Evolutionary conservation across 2,797 vertebrate genomes (phyloP).

Genomic region (Ptychadena robeensis): DNA sequence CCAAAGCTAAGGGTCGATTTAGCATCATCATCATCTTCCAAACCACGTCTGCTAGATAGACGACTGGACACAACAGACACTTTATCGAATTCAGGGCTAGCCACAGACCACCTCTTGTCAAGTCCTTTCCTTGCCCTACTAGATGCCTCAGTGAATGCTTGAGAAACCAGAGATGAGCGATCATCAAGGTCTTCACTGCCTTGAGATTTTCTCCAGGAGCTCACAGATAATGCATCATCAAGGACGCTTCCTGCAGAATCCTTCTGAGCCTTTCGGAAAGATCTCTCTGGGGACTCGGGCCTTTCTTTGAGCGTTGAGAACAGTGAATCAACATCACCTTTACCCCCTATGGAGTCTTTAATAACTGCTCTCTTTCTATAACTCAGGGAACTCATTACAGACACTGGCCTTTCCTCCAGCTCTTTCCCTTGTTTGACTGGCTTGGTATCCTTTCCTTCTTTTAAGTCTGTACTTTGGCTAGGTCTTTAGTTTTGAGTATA

Average conservation of each 20-base stretch:
- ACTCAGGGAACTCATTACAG: conserved; percentile 90
- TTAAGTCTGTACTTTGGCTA: conserved; percentile 75
- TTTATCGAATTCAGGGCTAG: conserved; percentile 81
- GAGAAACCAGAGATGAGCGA: conserved; percentile 77
- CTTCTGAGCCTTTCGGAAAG: conserved; percentile 75
- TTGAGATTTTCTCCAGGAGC: conserved; percentile 72
- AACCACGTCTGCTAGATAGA: conserved; percentile 73
- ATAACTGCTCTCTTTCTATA: conserved; percentile 86
- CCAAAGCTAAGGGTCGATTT: conserved; percentile 78
- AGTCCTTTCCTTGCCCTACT: conserved; percentile 77
- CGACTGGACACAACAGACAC: conserved; percentile 80
- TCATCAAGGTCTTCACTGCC: conserved; percentile 69
- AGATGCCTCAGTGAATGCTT: conserved; percentile 79
- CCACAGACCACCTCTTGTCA: conserved; percentile 82
- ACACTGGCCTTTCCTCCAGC: conserved; percentile 80
- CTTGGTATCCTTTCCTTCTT: conserved; percentile 80
- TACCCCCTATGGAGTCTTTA: conserved; percentile 89
- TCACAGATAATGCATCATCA: conserved; percentile 70
- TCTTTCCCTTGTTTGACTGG: conserved; percentile 81
- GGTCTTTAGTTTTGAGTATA: conserved; percentile 68
- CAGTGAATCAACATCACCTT: conserved; percentile 83
- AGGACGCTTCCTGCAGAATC: conserved; percentile 63
- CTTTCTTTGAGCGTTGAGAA: conserved; percentile 83
- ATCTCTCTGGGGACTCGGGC: conserved; percentile 78
- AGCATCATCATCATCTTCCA: conserved; percentile 74